A percentile compares a stretch with the other conserved stretches of the same genome.
Evolutionary conservation across 2,113 vertebrate species (phyloP).

Genomic region (Chloropsis hardwickii): DNA sequence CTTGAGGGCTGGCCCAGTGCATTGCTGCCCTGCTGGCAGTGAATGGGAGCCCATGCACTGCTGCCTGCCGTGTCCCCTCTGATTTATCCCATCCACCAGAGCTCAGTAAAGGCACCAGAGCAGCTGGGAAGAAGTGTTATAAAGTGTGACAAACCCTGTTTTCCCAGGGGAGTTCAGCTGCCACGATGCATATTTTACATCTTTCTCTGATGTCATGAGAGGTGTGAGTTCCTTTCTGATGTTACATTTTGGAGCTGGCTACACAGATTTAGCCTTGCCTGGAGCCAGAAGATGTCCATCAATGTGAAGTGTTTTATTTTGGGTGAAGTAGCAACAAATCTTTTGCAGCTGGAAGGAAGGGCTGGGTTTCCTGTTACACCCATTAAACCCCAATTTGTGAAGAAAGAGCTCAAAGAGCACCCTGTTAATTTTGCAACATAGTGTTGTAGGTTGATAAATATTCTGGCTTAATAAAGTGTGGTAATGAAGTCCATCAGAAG

Average conservation of each 20-base stretch:
- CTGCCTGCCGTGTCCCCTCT: neutral
- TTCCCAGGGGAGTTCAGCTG: slow-evolving; percentile 41
- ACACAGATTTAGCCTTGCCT: neutral
- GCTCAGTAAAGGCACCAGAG: neutral
- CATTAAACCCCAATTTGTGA: neutral
- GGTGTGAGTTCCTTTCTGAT: slow-evolving; percentile 30
- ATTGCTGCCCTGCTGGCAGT: neutral
- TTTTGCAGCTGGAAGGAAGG: neutral
- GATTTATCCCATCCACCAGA: neutral
- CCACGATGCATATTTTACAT: slow-evolving; percentile 40
- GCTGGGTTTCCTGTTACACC: neutral
- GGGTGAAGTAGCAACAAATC: neutral
- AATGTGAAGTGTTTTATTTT: neutral
- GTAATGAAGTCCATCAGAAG: neutral
- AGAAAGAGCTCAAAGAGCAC: neutral
- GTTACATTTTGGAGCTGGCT: neutral
- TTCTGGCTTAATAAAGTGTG: neutral
- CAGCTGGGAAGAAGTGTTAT: neutral
- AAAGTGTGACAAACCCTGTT: slow-evolving; percentile 34
- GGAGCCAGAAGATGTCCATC: slow-evolving; percentile 6
- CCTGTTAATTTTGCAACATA: neutral
- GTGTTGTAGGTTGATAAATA: neutral
- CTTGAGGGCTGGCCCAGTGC: neutral
- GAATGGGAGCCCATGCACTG: neutral
- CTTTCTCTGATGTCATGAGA: slow-evolving; percentile 11